A percentile compares a stretch with the other conserved stretches of the same genome.
Conservation (phyloP, 53 echinoderm and acorn worm species). For the Astropecten irregularis region DNA sequence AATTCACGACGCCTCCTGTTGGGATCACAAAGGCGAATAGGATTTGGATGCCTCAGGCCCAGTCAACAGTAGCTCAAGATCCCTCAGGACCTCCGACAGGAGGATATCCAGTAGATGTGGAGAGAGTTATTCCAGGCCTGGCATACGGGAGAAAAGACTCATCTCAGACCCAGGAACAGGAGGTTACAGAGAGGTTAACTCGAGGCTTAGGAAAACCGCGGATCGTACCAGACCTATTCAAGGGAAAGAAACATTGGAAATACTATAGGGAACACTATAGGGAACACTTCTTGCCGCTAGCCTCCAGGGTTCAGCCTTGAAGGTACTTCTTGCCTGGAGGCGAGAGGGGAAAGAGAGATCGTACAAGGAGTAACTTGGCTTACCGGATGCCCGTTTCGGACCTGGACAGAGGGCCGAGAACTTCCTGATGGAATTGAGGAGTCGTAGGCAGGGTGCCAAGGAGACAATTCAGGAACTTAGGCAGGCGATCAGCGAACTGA, state of each 20-base stretch:
- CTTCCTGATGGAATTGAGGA: constrained; percentile 5
- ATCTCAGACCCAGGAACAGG: no score
- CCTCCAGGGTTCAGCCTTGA: constrained; percentile 2
- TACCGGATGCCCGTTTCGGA: neutral
- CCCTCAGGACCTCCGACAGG: neutral
- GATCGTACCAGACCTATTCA: neutral
- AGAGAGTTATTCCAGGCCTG: neutral
- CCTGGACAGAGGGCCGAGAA: constrained; percentile 18
- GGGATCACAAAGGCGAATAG: neutral
- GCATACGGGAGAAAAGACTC: neutral
- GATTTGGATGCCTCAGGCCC: constrained; percentile 4
- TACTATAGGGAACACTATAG: constrained; percentile 5
- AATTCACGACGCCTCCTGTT: neutral
- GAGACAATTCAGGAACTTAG: constrained; percentile 1
- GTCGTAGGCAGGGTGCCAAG: constrained; percentile 1
- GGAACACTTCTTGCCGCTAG: neutral
- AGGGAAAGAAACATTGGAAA: constrained; percentile 13
- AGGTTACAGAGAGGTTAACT: neutral
- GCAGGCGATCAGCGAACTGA: constrained; percentile 7
- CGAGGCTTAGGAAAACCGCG: neutral
- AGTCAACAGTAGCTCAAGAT: neutral
- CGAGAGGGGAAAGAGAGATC: neutral
- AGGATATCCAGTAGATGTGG: neutral
- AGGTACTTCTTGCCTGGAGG: neutral
- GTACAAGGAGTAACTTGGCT: neutral